Conservation (phyloP, 2,888 invertebrate species). For the Pteria penguin region DNA sequence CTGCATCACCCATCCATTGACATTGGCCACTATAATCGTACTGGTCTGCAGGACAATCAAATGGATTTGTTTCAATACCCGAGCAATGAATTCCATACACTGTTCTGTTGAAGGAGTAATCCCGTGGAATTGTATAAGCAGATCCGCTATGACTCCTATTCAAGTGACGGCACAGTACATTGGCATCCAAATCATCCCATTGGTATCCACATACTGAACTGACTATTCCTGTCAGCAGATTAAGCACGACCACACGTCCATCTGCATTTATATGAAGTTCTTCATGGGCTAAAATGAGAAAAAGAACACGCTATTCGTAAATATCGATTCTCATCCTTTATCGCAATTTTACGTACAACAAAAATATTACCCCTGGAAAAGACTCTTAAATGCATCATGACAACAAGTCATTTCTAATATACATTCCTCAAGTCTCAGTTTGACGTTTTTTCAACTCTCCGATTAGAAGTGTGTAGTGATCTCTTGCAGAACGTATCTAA, state of each 20-base stretch:
- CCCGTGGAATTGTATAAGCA: neutral
- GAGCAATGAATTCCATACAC: constrained; percentile 3
- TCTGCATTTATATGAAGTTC: neutral
- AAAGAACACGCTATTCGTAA: too few relatives aligned
- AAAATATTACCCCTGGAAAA: too few relatives aligned
- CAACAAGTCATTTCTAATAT: too few relatives aligned
- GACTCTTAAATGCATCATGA: too few relatives aligned
- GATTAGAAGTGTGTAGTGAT: too few relatives aligned
- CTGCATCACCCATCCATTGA: constrained; percentile 1
- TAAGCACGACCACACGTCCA: neutral
- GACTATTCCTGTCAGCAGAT: neutral
- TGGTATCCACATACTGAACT: neutral
- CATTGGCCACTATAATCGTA: constrained; percentile 3
- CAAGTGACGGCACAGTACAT: constrained; percentile 1
- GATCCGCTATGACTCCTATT: neutral
- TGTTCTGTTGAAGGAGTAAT: neutral
- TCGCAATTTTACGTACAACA: too few relatives aligned
- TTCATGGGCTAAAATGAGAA: neutral
- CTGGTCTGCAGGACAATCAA: neutral
- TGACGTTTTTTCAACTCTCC: too few relatives aligned
- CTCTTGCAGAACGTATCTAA: too few relatives aligned
- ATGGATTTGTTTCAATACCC: neutral
- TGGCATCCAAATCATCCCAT: constrained; percentile 14
- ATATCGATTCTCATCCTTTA: too few relatives aligned
- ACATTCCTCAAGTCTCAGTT: too few relatives aligned